Base-by-base conservation (phyloP, 1,140 invertebrate species). In the Lordiphosa stackelbergi region DNA sequence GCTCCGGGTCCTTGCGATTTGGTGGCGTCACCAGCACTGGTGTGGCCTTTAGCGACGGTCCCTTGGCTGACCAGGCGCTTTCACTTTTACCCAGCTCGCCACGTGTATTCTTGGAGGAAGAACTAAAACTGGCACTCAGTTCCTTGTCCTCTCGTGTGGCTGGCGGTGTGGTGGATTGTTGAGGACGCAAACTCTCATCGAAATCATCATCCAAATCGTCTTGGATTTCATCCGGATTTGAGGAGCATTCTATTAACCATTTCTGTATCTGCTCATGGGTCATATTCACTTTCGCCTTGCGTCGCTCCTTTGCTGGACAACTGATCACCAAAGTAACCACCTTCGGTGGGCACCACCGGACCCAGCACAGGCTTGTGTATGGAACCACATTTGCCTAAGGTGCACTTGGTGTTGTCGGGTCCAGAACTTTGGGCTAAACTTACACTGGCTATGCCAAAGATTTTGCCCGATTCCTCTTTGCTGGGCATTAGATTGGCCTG, bases 201-300 rank as follows among this genome's bases (percentile, higher is more conserved):
- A 75, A 86, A 41, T 88, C 86, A 43, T 88, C 86, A 40, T 91
- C 90, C 61, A 90, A 81, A 59, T 91, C 90, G 19, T 89, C 86
- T 47, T 90, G 90, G 31, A 89, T 90, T 19, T 89, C 88, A 63
- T 90, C 90, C 34, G 90, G 89, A 42, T 90, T 90, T 5, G 90
- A 78, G 0, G 90, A 90, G 65, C 90, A 91, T 55, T 93, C 92
- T 51, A 91, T 91, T 1, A 93, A 72, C 92, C 92, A 93, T 70
- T 93, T 92, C 54, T 93, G 91, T 45, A 93, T 93, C 73, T 93
- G 91, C 70, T 94, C 93, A 9, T 90, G 92, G 0, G 92, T 92
- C 91, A 93, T 92, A 57, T 92, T 93, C 0, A 93, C 91, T 69
- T 92, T 91, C 10, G 91, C 91, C 77, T 93, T 93, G 46, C 91